A percentile compares a stretch with the other conserved stretches of the same genome.
Evolutionary conservation across 2,113 vertebrate species (phyloP).

Genomic region (Stigmatopora nigra): DNA sequence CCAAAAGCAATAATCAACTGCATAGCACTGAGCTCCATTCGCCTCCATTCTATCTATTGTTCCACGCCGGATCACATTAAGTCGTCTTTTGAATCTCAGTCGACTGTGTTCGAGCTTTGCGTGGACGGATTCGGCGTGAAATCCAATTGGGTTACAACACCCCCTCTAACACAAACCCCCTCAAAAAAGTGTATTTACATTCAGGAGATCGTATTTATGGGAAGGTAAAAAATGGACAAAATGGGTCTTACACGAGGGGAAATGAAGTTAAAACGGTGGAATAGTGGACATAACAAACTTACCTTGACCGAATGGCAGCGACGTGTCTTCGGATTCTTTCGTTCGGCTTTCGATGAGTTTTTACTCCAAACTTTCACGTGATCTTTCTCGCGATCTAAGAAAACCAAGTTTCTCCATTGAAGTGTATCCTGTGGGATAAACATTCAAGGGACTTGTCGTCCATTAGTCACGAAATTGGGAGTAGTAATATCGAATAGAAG

Average conservation of each 20-base stretch:
- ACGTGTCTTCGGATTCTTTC: conserved; percentile 38
- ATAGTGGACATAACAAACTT: conserved; percentile 17
- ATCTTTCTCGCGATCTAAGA: conserved; percentile 17
- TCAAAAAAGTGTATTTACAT: conserved; percentile 4
- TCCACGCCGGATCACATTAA: conserved; percentile 37
- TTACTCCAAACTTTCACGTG: conserved; percentile 19
- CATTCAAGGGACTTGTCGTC: not conserved
- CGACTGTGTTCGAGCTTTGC: conserved; percentile 39
- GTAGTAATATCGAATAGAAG: not conserved
- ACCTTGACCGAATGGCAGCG: conserved; percentile 34
- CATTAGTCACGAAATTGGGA: not conserved
- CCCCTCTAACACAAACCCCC: too few relatives aligned
- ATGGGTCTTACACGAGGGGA: conserved; percentile 3
- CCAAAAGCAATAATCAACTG: not conserved
- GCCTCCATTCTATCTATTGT: conserved; percentile 26
- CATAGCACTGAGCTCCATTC: not conserved
- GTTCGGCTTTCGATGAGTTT: conserved; percentile 19
- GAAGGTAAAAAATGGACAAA: not conserved
- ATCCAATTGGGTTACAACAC: conserved; percentile 44
- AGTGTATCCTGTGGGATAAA: not conserved
- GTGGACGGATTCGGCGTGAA: conserved; percentile 44
- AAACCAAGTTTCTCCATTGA: conserved; percentile 13
- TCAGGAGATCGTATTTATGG: not conserved
- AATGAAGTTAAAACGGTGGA: not conserved
- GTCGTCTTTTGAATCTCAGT: conserved; percentile 24